phyloP scores from a whole-genome alignment of 2,888 invertebrate species.

The Chrysodeixis includens region DNA sequence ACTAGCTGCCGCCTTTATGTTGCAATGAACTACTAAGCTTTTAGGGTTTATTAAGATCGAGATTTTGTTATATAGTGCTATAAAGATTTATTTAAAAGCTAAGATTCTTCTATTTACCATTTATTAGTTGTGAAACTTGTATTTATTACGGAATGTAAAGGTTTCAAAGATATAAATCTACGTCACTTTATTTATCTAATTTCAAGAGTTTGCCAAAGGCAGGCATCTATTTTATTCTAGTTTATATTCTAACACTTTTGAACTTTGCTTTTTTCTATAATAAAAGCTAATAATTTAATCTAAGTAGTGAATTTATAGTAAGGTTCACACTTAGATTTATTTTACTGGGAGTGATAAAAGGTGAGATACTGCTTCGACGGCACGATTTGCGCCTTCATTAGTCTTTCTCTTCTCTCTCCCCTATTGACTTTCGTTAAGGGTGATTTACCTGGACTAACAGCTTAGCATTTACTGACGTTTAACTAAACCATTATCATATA shows the following conservation, averaged over 20 bases:
- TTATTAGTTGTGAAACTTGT: too few species aligned
- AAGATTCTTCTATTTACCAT: too few species aligned
- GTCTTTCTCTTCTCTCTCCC: conserved; percentile 1
- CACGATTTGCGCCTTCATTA: conserved; percentile 1
- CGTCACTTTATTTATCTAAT: too few species aligned
- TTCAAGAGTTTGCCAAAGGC: too few species aligned
- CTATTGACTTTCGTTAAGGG: background rate
- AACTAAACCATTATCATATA: too few species aligned
- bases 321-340: conserved; percentile 2
- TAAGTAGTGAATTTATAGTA: background rate
- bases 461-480: background rate
- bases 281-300: background rate
- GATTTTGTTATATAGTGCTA: conserved; percentile 3
- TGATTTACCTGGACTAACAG: too few species aligned
- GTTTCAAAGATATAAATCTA: too few species aligned
- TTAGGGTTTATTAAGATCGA: conserved; percentile 27
- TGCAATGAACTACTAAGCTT: conserved; percentile 39
- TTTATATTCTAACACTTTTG: background rate
- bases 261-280: background rate
- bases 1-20: conserved; percentile 32
- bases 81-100: too few species aligned
- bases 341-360: conserved; percentile 6
- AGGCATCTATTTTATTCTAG: too few species aligned
- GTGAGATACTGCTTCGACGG: background rate
- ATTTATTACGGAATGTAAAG: too few species aligned